Evolutionary conservation across 2,888 invertebrate species (phyloP), one percentile per base, ranked within the genome.

Genomic region (Dynastes hyllus): DNA sequence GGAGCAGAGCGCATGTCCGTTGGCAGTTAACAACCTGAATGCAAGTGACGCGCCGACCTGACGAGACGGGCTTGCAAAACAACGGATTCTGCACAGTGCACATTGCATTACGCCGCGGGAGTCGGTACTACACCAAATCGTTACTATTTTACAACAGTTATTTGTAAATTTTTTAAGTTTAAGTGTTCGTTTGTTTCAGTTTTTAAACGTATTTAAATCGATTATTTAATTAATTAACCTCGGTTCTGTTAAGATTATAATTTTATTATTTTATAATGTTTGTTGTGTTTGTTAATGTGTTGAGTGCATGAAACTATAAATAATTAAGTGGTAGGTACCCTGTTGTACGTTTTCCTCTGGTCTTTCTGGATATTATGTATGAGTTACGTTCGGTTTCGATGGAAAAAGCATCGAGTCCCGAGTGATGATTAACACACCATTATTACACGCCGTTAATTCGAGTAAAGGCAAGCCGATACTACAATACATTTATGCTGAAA

Each of bases 91-190:
- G 86, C 86, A 84, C 86, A 86, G 86, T 88, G 87, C 87, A 87
- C 86, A 86, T 87, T 88, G 88, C 89, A 88, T 87, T 87, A 85
- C 86, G 86, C 88, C 87, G 87, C 87, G 87, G 87, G 87, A 87
- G 88, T 87, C 87, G 88, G 88, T 88, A 89, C 88, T 88, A 89
- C 88, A 88, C 85, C 87, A 86, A 86, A 87, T 86, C 83, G 78
- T 81, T 77, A 80, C 78, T 79, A 81, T 79, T 80, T 80, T 77
- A 80, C 73, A 11, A 79, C 66, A 82, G 85, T 85, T 82, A 77
- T 80, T 82, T 83, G 65, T 79, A 71, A 22, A 79, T 67, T 67
- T 58, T 53, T 79, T 80, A 80, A 80, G 80, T 81, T 81, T 69
- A 61, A 73, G 75, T 79, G 79, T 78, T 80, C 70, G 63, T 78